Evolutionary conservation across 2,888 invertebrate species (phyloP).

Genomic region (Drosophila emarginata): DNA sequence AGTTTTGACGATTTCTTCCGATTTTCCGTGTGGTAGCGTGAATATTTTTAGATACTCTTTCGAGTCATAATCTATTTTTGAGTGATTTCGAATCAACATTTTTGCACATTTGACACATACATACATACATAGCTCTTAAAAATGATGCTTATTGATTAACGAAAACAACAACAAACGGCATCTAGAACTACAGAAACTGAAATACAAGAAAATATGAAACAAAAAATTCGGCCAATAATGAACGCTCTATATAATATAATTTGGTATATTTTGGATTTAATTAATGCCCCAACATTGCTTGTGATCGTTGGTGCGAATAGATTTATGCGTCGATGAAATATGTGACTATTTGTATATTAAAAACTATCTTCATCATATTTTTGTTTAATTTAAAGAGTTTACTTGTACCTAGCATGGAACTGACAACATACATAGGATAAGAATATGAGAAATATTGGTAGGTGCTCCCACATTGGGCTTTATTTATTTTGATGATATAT

Average conservation of each 20-base stretch:
- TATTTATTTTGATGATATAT: too few species aligned
- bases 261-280: conserved; percentile 29
- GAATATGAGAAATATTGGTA: too few species aligned
- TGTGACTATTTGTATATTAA: conserved; percentile 43
- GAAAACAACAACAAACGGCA: conserved; percentile 17
- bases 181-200: neutral
- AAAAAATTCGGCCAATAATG: conserved; percentile 5
- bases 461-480: too few species aligned
- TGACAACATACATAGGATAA: too few species aligned
- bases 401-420: too few species aligned
- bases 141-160: conserved; percentile 52
- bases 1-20: conserved; percentile 38
- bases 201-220: neutral
- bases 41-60: conserved; percentile 61
- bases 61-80: conserved; percentile 66
- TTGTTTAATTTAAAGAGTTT: conserved; percentile 21
- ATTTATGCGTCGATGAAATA: conserved; percentile 49
- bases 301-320: conserved; percentile 39
- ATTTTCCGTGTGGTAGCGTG: conserved; percentile 3
- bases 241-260: conserved; percentile 20
- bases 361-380: conserved; percentile 16
- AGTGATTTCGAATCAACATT: conserved; percentile 63
- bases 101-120: conserved; percentile 73
- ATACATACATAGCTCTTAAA: conserved; percentile 46
- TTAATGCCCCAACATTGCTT: conserved; percentile 33